phyloP scores from a whole-genome alignment of 2,888 invertebrate genomes.

The Halocaridina rubra region DNA sequence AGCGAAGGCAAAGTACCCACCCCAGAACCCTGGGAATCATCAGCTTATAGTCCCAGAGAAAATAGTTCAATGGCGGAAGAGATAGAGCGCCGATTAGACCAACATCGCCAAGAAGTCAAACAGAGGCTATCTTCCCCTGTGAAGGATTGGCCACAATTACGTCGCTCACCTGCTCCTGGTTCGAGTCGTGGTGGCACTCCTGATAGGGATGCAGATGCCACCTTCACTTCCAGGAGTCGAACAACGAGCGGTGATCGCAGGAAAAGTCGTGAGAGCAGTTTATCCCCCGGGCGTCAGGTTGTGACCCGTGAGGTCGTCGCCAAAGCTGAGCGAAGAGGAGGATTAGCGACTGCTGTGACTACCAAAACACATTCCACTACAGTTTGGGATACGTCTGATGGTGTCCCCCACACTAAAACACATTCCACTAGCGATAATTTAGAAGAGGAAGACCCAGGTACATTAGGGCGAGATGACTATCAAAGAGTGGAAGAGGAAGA shows the following conservation, averaged over 20 bases:
- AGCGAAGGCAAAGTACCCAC: constrained; percentile 3
- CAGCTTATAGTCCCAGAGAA: background rate
- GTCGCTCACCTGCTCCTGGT: constrained; percentile 29
- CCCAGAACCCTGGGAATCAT: constrained; percentile 21
- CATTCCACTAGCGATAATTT: constrained; percentile 20
- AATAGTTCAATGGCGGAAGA: constrained; percentile 30
- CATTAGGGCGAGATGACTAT: background rate
- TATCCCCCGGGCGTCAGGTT: constrained; percentile 22
- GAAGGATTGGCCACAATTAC: constrained; percentile 45
- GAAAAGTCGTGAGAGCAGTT: constrained; percentile 22
- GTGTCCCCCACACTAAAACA: constrained; percentile 26
- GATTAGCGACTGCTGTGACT: constrained; percentile 14
- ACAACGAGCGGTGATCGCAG: constrained; percentile 21
- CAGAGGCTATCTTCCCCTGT: constrained; percentile 39
- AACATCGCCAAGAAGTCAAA: constrained; percentile 51
- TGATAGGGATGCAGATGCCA: background rate
- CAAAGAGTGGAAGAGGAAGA: constrained; percentile 43
- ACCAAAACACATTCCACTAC: constrained; percentile 28
- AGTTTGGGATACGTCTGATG: constrained; percentile 1
- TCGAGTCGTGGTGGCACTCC: constrained; percentile 33
- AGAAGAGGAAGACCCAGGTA: constrained; percentile 36
- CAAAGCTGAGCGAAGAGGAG: constrained; percentile 29
- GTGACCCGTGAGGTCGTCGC: constrained; percentile 26
- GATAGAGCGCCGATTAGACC: constrained; percentile 46
- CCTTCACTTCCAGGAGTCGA: background rate